Conservation (phyloP, 2,888 invertebrate species). For the Dorcus parallelipipedus region DNA sequence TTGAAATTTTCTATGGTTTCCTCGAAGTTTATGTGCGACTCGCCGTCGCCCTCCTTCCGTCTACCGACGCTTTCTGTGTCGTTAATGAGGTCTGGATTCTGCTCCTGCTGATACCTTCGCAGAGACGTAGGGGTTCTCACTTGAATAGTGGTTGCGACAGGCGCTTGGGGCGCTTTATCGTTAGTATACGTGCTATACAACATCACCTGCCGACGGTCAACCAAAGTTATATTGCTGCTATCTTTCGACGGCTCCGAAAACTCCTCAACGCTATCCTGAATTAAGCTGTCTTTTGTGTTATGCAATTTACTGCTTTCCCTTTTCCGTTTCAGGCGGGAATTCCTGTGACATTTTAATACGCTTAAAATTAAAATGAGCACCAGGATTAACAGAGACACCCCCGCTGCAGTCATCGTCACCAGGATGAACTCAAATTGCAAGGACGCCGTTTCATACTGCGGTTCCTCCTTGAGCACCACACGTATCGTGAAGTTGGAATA, state of each 20-base stretch:
- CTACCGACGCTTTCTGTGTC: slow-evolving; percentile 64
- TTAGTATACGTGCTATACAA: slow-evolving; percentile 41
- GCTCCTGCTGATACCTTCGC: slow-evolving; percentile 57
- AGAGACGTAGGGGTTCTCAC: slow-evolving; percentile 57
- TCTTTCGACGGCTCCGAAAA: slow-evolving; percentile 37
- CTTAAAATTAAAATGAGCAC: slow-evolving; percentile 66
- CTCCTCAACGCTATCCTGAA: slow-evolving; percentile 40
- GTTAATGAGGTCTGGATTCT: slow-evolving; percentile 77
- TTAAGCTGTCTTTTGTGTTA: slow-evolving; percentile 40
- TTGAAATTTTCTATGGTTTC: slow-evolving; percentile 40
- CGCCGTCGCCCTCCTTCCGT: slow-evolving; percentile 45
- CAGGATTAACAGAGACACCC: slow-evolving; percentile 62
- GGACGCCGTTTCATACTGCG: slow-evolving; percentile 36
- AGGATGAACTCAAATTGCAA: slow-evolving; percentile 70
- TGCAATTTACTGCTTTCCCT: slow-evolving; percentile 41
- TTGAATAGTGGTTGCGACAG: slow-evolving; percentile 48
- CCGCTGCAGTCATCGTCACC: slow-evolving; percentile 64
- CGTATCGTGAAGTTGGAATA: slow-evolving; percentile 79
- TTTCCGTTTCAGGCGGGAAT: slow-evolving; percentile 35
- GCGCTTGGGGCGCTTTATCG: slow-evolving; percentile 35
- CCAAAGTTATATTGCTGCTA: slow-evolving; percentile 29
- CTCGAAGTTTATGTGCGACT: slow-evolving; percentile 34
- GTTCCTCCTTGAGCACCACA: slow-evolving; percentile 70
- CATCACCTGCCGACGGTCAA: slow-evolving; percentile 35
- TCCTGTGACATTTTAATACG: slow-evolving; percentile 51